These are phyloP conservation scores for Conus betulinus DNA, from an alignment of 1,140 invertebrate genomes.

Conservation along the genomic window DNA sequence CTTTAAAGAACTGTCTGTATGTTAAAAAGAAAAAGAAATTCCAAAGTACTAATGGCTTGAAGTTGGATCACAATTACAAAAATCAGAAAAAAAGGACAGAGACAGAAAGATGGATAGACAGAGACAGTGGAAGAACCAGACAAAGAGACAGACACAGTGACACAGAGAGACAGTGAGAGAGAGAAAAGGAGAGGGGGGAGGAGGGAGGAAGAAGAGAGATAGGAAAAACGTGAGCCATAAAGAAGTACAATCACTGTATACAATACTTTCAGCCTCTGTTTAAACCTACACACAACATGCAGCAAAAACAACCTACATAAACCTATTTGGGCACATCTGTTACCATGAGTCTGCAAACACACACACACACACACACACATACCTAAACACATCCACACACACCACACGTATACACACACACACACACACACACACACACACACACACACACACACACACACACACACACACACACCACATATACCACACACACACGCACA, in stretches of 20 bases:
- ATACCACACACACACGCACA: neutral
- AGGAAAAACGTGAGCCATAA: no score
- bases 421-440: neutral
- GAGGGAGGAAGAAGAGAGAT: neutral
- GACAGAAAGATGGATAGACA: neutral
- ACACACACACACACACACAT: no score
- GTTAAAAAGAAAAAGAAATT: no score
- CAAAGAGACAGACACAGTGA: neutral
- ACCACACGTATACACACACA: neutral
- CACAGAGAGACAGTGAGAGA: neutral
- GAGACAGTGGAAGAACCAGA: neutral
- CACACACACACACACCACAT: neutral
- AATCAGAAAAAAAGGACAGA: neutral
- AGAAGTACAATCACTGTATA: no score
- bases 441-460: neutral
- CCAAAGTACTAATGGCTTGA: no score
- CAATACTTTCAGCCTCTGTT: no score
- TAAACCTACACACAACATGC: no score
- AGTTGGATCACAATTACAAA: no score
- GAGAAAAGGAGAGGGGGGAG: neutral
- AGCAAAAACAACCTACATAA: no score
- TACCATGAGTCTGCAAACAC: no score
- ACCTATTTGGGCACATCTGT: no score
- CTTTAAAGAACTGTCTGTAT: no score
- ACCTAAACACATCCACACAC: neutral